Evolutionary conservation across 2,113 vertebrate species (phyloP).

Genomic region (Sinocyclocheilus anophthalmus): DNA sequence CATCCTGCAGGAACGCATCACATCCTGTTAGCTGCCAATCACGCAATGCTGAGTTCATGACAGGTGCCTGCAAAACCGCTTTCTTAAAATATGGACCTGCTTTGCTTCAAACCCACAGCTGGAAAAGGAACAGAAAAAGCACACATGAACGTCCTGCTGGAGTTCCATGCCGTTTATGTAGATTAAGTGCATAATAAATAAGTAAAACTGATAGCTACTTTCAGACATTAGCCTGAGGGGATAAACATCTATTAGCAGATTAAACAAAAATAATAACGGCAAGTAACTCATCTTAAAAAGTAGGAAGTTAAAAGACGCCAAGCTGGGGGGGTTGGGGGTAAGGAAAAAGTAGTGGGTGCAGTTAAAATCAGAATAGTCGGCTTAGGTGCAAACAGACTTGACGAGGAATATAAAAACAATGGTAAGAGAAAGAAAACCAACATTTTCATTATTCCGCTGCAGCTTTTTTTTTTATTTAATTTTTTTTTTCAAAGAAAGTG

Average conservation of each 20-base stretch:
- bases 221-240: slow-evolving; percentile 72
- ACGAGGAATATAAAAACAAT: too few relatives aligned
- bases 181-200: slow-evolving; percentile 77
- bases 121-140: slow-evolving; percentile 60
- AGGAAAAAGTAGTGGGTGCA: too few relatives aligned
- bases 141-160: slow-evolving; percentile 60
- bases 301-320: slow-evolving; percentile 72
- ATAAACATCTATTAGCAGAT: slow-evolving; percentile 72
- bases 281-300: slow-evolving; percentile 72
- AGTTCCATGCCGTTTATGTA: slow-evolving; percentile 72
- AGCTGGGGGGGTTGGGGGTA: slow-evolving; percentile 70
- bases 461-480: background rate
- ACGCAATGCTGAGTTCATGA: slow-evolving; percentile 18
- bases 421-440: slow-evolving; percentile 51
- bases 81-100: slow-evolving; percentile 50
- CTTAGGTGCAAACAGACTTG: too few relatives aligned
- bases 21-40: slow-evolving; percentile 49
- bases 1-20: slow-evolving; percentile 37
- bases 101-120: slow-evolving; percentile 43
- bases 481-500: slow-evolving; percentile 44
- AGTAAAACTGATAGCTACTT: slow-evolving; percentile 73
- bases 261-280: slow-evolving; percentile 78
- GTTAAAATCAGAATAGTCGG: too few relatives aligned
- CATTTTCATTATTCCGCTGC: slow-evolving; percentile 51
- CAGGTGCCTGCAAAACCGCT: slow-evolving; percentile 53